Conservation (phyloP, 2,888 invertebrate species). For the Megalurothrips usitatus region DNA sequence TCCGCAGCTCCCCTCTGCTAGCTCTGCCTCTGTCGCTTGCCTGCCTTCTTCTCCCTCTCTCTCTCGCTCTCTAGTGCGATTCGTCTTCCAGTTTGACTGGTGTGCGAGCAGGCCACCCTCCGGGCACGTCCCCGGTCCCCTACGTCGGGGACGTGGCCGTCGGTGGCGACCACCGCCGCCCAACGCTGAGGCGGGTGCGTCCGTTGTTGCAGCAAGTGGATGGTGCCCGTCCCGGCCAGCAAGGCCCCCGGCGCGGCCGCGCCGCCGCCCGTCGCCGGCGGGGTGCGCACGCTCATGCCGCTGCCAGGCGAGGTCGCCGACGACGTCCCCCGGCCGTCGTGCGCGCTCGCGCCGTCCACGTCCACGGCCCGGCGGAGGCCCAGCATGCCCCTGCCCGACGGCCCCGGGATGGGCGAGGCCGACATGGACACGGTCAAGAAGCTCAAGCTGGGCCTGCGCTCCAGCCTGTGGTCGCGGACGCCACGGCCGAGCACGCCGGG, state of each 20-base stretch:
- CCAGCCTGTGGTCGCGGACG: conserved; percentile 62
- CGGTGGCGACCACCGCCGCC: too few relatives aligned
- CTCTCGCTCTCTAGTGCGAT: too few relatives aligned
- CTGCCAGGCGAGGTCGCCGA: conserved; percentile 30
- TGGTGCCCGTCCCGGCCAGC: not conserved
- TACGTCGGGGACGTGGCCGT: too few relatives aligned
- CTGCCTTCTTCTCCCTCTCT: too few relatives aligned
- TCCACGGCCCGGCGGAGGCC: conserved; percentile 18
- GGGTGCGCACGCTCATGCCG: not conserved
- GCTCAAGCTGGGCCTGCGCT: conserved; percentile 63
- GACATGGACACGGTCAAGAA: conserved; percentile 71
- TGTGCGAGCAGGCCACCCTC: too few relatives aligned
- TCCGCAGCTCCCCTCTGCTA: too few relatives aligned
- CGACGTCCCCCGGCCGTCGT: conserved; percentile 26
- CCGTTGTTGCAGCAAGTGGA: conserved; percentile 1
- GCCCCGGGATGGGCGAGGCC: conserved; percentile 62
- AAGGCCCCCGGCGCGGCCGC: not conserved
- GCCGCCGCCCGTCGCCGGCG: too few relatives aligned
- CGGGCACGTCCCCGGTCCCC: too few relatives aligned
- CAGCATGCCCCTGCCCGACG: conserved; percentile 40
- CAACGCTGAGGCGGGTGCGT: not conserved
- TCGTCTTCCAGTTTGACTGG: too few relatives aligned
- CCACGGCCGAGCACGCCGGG: conserved; percentile 50
- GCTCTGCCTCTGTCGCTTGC: too few relatives aligned
- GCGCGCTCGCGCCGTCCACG: conserved; percentile 4